phyloP scores from a whole-genome alignment of 92 coral and sea anemone genomes.

The Phenganax stokvisi region DNA sequence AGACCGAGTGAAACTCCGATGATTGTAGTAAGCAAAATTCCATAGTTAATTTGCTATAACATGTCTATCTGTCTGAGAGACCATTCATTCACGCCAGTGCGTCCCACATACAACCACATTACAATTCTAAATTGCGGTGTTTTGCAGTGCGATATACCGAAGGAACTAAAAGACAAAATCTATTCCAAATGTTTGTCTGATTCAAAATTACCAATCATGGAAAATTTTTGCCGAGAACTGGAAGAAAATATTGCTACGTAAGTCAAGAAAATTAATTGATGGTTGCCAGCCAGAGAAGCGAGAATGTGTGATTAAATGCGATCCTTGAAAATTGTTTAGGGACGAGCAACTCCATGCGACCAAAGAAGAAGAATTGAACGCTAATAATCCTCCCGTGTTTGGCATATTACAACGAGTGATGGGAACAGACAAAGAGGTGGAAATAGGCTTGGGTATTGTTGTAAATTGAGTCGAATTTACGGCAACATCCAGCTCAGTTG shows the following conservation, averaged over 20 bases:
- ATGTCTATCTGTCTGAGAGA: neutral
- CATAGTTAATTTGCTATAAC: neutral
- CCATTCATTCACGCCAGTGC: neutral
- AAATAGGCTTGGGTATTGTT: neutral
- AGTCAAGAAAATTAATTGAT: neutral
- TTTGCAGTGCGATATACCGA: neutral
- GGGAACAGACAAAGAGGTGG: constrained; percentile 12
- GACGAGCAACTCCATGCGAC: constrained; percentile 6
- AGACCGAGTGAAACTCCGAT: constrained; percentile 27
- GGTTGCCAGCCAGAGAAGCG: too few relatives aligned
- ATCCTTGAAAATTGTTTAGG: neutral
- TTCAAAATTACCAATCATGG: constrained; percentile 4
- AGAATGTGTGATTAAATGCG: too few relatives aligned
- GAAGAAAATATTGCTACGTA: constrained; percentile 6
- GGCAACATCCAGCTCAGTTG: neutral
- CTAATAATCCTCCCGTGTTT: constrained; percentile 14
- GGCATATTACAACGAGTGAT: neutral
- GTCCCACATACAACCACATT: neutral
- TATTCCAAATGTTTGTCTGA: constrained; percentile 10
- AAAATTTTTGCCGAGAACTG: neutral
- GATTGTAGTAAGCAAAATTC: neutral
- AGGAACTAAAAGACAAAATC: constrained; percentile 18
- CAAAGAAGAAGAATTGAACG: constrained; percentile 15
- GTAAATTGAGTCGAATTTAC: neutral
- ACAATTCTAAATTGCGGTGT: neutral